phyloP scores from a whole-genome alignment of 2,888 invertebrate species.

The Craniophora ligustri region DNA sequence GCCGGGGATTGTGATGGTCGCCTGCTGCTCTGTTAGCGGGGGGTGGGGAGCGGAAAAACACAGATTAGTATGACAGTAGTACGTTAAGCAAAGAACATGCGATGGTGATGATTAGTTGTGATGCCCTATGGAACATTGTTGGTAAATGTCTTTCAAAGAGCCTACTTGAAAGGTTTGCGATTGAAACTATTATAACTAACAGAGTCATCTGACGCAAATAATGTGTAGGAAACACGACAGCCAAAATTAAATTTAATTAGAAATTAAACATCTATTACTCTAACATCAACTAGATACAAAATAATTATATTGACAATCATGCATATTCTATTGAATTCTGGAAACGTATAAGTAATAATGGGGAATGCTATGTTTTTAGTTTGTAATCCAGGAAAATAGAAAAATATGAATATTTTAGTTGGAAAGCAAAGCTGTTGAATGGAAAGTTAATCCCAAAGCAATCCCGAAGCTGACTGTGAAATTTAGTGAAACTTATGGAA shows the following conservation, averaged over 20 bases:
- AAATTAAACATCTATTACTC: slow-evolving; percentile 7
- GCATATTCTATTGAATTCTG: slow-evolving; percentile 7
- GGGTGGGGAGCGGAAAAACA: slow-evolving; percentile 73
- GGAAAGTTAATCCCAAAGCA: slow-evolving; percentile 69
- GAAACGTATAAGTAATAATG: neutral
- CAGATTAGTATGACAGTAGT: slow-evolving; percentile 82
- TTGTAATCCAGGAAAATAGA: slow-evolving; percentile 5
- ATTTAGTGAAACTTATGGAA: slow-evolving; percentile 50
- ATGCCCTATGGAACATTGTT: slow-evolving; percentile 36
- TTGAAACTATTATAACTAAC: neutral
- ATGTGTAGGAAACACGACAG: slow-evolving; percentile 20
- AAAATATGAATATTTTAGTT: slow-evolving; percentile 35
- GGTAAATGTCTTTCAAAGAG: slow-evolving; percentile 31
- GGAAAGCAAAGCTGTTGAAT: slow-evolving; percentile 70
- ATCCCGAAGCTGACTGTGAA: slow-evolving; percentile 66
- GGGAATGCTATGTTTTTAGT: neutral
- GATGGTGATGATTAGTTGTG: slow-evolving; percentile 43
- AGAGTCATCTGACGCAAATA: neutral
- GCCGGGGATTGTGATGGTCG: slow-evolving; percentile 89
- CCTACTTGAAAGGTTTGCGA: neutral
- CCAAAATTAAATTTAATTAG: slow-evolving; percentile 28
- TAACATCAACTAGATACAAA: slow-evolving; percentile 9
- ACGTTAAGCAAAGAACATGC: slow-evolving; percentile 73
- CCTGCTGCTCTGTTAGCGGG: slow-evolving; percentile 84
- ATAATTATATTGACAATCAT: slow-evolving; percentile 16